These are phyloP conservation scores for Phrynocephalus guinanensis DNA, from an alignment of 2,797 vertebrate species.

Conservation along the genomic window DNA sequence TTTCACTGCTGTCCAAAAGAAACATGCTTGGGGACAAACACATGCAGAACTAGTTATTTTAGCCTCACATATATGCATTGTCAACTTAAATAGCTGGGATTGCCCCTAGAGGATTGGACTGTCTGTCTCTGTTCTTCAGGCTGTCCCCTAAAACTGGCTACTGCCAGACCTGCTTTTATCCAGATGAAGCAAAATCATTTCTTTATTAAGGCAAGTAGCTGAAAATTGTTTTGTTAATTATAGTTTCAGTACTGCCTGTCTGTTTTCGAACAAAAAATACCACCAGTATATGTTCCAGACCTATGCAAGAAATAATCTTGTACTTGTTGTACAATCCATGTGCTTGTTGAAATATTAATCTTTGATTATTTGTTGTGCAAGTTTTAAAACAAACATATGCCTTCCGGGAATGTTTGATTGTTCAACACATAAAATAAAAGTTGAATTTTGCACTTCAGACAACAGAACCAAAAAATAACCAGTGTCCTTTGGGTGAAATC, in stretches of 20 bases:
- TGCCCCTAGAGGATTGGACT: background rate
- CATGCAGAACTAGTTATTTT: background rate
- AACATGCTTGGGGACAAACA: background rate
- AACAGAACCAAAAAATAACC: background rate
- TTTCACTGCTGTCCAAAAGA: no score
- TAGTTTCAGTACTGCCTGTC: constrained; percentile 46
- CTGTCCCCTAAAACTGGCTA: constrained; percentile 47
- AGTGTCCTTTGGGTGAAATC: background rate
- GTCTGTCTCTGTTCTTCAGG: constrained; percentile 24
- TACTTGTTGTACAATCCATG: constrained; percentile 24
- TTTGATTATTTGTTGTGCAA: background rate
- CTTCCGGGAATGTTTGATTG: background rate
- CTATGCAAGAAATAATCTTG: constrained; percentile 12
- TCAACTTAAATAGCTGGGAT: background rate
- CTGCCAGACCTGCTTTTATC: constrained; percentile 42
- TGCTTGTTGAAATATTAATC: constrained; percentile 21
- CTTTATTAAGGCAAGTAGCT: constrained; percentile 59
- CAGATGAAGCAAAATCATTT: constrained; percentile 27
- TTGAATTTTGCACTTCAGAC: constrained; percentile 1
- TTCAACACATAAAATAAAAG: background rate
- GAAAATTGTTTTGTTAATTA: constrained; percentile 49
- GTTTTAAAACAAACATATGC: background rate
- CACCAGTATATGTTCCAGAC: constrained; percentile 32
- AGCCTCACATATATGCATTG: background rate
- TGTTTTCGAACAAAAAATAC: constrained; percentile 43